Evolutionary conservation across 2,888 invertebrate species (phyloP).

Genomic region (Odontomyia ornata): DNA sequence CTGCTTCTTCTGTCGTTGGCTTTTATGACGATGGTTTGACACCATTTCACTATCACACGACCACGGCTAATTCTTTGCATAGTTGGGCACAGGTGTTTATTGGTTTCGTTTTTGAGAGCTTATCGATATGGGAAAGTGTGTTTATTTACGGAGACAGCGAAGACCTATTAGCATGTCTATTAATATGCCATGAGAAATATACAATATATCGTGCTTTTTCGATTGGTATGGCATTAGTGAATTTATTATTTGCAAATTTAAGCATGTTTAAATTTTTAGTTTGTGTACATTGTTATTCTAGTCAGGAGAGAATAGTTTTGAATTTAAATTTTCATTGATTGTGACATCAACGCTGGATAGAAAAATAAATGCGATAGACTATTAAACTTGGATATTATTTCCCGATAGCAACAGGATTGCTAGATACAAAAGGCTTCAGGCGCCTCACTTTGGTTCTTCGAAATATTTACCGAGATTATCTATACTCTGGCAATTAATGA

Average conservation of each 20-base stretch:
- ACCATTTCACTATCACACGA: slow-evolving; percentile 36
- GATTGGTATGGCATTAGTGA: slow-evolving; percentile 10
- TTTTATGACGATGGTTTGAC: slow-evolving; percentile 20
- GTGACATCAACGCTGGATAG: no score
- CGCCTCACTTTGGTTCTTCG: no score
- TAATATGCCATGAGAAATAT: slow-evolving; percentile 17
- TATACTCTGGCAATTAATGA: no score
- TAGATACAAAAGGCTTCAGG: no score
- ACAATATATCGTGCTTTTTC: neutral
- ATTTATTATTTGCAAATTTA: neutral
- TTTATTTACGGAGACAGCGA: slow-evolving; percentile 35
- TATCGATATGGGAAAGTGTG: slow-evolving; percentile 36
- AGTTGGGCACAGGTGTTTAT: slow-evolving; percentile 37
- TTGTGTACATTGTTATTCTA: neutral
- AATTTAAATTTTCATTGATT: no score
- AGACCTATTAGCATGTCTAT: slow-evolving; percentile 26
- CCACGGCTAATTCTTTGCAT: slow-evolving; percentile 36
- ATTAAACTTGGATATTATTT: no score
- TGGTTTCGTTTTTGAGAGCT: slow-evolving; percentile 17
- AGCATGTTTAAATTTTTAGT: neutral
- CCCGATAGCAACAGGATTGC: no score
- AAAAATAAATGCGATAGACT: no score
- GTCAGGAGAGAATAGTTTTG: no score
- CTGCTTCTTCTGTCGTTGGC: neutral
- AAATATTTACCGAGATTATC: no score